These are phyloP conservation scores for Cyclophora punctaria DNA, from an alignment of 2,888 invertebrate species.

Conservation along the genomic window DNA sequence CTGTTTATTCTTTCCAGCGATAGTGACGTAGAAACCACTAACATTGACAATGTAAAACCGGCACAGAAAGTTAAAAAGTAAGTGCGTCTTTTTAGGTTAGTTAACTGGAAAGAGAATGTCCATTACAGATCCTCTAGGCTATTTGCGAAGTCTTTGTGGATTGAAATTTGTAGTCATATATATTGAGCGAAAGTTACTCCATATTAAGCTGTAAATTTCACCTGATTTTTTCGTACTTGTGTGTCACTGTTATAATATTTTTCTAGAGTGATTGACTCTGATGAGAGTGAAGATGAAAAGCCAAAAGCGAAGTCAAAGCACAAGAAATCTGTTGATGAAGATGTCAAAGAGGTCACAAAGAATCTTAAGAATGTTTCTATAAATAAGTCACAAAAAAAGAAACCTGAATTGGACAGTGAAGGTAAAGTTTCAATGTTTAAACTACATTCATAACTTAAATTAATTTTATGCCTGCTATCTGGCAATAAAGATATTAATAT, in stretches of 20 bases:
- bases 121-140: too few relatives aligned
- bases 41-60: slow-evolving; percentile 55
- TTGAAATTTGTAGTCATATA: too few relatives aligned
- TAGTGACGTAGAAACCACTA: slow-evolving; percentile 74
- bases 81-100: slow-evolving; percentile 57
- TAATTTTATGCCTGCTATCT: too few relatives aligned
- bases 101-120: slow-evolving; percentile 1
- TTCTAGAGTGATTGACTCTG: slow-evolving; percentile 55
- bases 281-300: slow-evolving; percentile 67
- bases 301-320: slow-evolving; percentile 63
- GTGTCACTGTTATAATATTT: background rate
- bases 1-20: slow-evolving; percentile 68
- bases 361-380: slow-evolving; percentile 76
- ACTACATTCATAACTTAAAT: too few relatives aligned
- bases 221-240: too few relatives aligned
- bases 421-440: slow-evolving; percentile 28
- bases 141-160: too few relatives aligned
- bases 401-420: slow-evolving; percentile 46
- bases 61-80: slow-evolving; percentile 61
- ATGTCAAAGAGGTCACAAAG: slow-evolving; percentile 71
- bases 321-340: slow-evolving; percentile 65
- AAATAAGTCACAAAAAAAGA: slow-evolving; percentile 69
- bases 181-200: too few relatives aligned
- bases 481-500: too few relatives aligned
- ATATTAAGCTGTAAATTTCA: too few relatives aligned